Percentiles rank a stretch among this genome's conserved stretches.
phyloP scores from a whole-genome alignment of 64 coral and sea anemone genomes.

The Exaiptasia diaphana region DNA sequence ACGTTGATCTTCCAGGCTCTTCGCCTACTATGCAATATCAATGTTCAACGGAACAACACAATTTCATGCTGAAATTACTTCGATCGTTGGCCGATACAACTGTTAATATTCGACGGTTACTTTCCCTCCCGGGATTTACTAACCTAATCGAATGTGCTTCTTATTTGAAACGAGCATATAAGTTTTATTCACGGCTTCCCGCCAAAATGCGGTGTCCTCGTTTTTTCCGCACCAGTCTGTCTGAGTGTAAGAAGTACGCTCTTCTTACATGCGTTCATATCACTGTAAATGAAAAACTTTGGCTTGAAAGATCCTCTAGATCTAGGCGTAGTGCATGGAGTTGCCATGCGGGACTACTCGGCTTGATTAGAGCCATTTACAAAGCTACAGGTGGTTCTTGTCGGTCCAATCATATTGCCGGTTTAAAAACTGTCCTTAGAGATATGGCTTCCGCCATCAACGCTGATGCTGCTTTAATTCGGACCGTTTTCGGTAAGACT shows the following conservation, averaged over 20 bases:
- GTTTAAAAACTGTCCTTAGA: conserved; percentile 4
- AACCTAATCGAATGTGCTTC: too few species aligned
- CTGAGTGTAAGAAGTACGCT: not conserved
- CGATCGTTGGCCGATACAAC: too few species aligned
- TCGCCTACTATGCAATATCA: too few species aligned
- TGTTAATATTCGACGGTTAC: too few species aligned
- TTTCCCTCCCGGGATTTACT: too few species aligned
- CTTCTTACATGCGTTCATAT: not conserved
- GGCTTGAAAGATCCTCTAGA: not conserved
- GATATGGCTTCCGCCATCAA: not conserved
- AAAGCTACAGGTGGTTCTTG: conserved; percentile 16
- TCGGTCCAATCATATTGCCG: conserved; percentile 1
- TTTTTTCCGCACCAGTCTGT: not conserved
- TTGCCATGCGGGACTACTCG: conserved; percentile 17
- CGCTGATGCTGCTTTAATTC: not conserved
- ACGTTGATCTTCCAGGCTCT: too few species aligned
- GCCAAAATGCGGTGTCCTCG: not conserved
- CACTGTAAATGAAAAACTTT: not conserved
- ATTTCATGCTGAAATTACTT: too few species aligned
- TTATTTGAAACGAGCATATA: too few species aligned
- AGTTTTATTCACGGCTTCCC: too few species aligned
- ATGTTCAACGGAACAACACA: too few species aligned
- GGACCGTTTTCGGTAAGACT: conserved; percentile 10
- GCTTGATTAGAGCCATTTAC: not conserved
- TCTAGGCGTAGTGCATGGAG: not conserved